Conservation (phyloP, 2,797 vertebrate species). For the Sciurus carolinensis region DNA sequence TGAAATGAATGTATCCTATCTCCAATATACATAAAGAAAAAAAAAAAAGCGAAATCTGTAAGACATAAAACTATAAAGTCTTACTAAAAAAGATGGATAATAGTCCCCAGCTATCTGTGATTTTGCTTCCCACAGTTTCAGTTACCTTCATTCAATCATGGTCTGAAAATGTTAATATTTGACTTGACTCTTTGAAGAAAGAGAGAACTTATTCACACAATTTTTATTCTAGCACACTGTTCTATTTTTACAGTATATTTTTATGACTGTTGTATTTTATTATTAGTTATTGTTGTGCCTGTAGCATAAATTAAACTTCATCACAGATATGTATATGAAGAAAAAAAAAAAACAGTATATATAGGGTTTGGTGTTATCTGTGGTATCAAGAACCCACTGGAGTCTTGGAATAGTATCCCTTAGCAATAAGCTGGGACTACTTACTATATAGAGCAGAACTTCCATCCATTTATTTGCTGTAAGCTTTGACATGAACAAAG, state of each 20-base stretch:
- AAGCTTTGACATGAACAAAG: not conserved
- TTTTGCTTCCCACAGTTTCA: not conserved
- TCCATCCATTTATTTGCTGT: not conserved
- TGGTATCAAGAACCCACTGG: not conserved
- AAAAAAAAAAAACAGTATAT: not conserved
- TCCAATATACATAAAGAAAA: not conserved
- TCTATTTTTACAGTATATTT: not conserved
- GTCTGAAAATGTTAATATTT: not conserved
- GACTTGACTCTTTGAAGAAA: not conserved
- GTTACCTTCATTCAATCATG: not conserved
- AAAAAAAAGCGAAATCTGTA: not conserved
- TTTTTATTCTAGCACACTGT: not conserved
- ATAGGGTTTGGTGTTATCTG: not conserved
- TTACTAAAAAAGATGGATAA: slow-evolving; percentile 31
- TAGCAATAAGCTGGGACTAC: not conserved
- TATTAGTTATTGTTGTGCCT: not conserved
- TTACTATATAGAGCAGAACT: not conserved
- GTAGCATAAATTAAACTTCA: not conserved
- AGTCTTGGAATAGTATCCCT: not conserved
- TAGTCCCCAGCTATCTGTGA: not conserved
- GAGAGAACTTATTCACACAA: not conserved
- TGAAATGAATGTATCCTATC: not conserved
- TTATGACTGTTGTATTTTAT: not conserved
- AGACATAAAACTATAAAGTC: slow-evolving; percentile 37
- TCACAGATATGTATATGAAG: not conserved